Conservation (phyloP, 2,888 invertebrate genomes). For the Phengaris arion region DNA sequence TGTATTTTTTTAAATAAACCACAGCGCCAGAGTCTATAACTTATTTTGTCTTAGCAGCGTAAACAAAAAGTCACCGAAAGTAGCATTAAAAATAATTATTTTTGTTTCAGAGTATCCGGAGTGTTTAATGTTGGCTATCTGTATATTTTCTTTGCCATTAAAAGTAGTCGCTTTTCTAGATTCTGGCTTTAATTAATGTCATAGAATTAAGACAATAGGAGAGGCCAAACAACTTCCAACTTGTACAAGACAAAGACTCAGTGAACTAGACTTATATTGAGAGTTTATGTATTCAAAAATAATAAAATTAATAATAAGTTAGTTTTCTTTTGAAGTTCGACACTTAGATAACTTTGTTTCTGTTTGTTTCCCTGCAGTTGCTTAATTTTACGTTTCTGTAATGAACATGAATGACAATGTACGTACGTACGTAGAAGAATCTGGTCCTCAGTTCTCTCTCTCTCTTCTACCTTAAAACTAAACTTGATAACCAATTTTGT, state of each 20-base stretch:
- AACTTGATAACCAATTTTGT: too few relatives aligned
- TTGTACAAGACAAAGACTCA: constrained; percentile 38
- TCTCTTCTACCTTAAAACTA: too few relatives aligned
- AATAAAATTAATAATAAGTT: constrained; percentile 7
- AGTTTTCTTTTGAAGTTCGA: constrained; percentile 20
- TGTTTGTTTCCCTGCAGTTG: background rate
- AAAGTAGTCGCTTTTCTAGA: constrained; percentile 37
- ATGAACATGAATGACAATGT: too few relatives aligned
- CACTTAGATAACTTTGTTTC: constrained; percentile 5
- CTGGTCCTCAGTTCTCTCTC: too few relatives aligned
- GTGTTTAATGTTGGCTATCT: constrained; percentile 31
- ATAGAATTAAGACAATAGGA: constrained; percentile 39
- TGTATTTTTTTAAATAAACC: too few relatives aligned
- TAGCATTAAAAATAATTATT: constrained; percentile 30
- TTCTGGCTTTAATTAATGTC: constrained; percentile 37
- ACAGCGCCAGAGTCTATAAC: background rate
- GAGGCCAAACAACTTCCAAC: constrained; percentile 33
- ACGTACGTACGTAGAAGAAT: too few relatives aligned
- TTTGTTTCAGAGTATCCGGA: constrained; percentile 24
- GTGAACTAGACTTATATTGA: constrained; percentile 34
- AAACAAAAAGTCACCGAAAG: constrained; percentile 24
- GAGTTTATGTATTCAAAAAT: constrained; percentile 32
- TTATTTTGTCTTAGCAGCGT: background rate
- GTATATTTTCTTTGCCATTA: constrained; percentile 27
- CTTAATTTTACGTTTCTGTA: background rate